Base-by-base conservation (phyloP, 2,797 vertebrate species). In the Betta splendens region DNA sequence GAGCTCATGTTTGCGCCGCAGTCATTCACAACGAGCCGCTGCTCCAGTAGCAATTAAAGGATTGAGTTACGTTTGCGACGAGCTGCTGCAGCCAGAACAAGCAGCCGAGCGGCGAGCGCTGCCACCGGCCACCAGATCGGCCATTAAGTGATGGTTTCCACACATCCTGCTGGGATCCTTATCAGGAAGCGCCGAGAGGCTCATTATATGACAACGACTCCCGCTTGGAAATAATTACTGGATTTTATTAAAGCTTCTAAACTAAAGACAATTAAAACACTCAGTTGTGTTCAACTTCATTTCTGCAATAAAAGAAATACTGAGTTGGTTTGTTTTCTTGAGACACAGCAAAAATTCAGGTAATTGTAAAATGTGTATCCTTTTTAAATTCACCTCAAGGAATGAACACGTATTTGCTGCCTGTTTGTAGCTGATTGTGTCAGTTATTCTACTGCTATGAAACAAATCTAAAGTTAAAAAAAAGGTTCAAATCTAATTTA, bases 91-190 rank as follows among this genome's bases (percentile, higher is more conserved):
- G 61, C 72, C 61, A 74, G 42, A 47, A 46, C 72, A 56, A 69
- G 51, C 65, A 61, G 45, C 25, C 33, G 16, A 59, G 61, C 42
- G 1, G 37, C 17, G 29, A 38, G 59, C 22, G 22, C 46, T 17
- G 63, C n/a, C 35, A 36, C 60, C 54, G 0, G 28, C 61, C 68
- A 75, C 62, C 37, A 51, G 61, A 26, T 13, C 1, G 42, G 28
- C 59, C 38, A 80, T 76, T 69, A 77, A 73, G 71, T 61, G 52
- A 75, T 71, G 9, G 32, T 63, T 80, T 73, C 65, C 51, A 76
- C 68, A 75, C 64, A 36, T 75, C 74, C 57, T 44, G 36, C 57
- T 37, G 39, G 3, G 56, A 64, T 70, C 15, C 1, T 64, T 53
- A 44, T 69, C 70, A 54, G 42, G 35, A 45, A 36, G 16, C 3